Conservation (phyloP, 2,888 invertebrate species). For the Pachymerium ferrugineum region DNA sequence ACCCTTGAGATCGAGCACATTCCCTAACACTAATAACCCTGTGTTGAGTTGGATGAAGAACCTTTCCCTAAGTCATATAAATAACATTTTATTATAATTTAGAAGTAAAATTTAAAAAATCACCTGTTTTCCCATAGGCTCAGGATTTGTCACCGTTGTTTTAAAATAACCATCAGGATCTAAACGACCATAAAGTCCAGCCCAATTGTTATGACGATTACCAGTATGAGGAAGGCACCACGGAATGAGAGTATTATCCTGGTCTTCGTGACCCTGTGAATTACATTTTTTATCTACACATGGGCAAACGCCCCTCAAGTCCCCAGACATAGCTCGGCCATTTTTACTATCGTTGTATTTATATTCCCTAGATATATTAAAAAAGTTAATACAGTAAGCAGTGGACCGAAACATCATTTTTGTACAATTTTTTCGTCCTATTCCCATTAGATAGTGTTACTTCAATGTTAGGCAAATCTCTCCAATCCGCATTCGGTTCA, state of each 20-base stretch:
- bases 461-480: conserved; percentile 73
- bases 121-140: conserved; percentile 82
- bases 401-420: conserved; percentile 29
- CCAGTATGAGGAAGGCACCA: conserved; percentile 85
- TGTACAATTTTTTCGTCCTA: conserved; percentile 57
- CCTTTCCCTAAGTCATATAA: conserved; percentile 56
- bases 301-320: conserved; percentile 67
- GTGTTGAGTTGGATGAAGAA: conserved; percentile 71
- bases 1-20: conserved; percentile 80
- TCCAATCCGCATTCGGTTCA: conserved; percentile 73
- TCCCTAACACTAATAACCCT: conserved; percentile 80
- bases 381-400: not conserved
- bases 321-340: conserved; percentile 51
- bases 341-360: conserved; percentile 54
- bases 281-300: conserved; percentile 63
- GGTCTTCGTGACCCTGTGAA: conserved; percentile 58
- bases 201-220: conserved; percentile 79
- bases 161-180: conserved; percentile 80
- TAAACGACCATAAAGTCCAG: conserved; percentile 72
- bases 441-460: conserved; percentile 66
- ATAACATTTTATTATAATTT: not conserved
- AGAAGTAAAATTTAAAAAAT: not conserved
- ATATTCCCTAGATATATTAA: conserved; percentile 51
- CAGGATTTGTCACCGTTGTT: conserved; percentile 75
- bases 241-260: conserved; percentile 76